Evolutionary conservation across 2,113 vertebrate species (phyloP).

Genomic region (Orthonyx spaldingii): DNA sequence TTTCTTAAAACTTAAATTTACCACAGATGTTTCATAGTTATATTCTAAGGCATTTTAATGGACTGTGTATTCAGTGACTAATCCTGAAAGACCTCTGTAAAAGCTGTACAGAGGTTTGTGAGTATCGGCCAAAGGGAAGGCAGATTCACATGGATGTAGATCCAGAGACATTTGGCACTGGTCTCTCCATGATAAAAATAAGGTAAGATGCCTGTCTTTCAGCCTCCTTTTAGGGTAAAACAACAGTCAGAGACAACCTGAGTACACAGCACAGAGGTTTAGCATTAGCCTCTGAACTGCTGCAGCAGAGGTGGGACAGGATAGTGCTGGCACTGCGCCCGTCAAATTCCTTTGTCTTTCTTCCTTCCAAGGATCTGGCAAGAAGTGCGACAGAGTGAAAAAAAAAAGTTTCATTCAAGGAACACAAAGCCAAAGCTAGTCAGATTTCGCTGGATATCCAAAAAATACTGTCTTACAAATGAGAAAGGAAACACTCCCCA

Average conservation of each 20-base stretch:
- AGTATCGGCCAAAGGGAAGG: neutral
- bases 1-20: neutral
- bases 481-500: neutral
- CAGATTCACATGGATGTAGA: neutral
- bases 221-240: neutral
- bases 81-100: neutral
- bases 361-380: neutral
- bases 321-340: neutral
- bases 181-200: neutral
- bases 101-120: neutral
- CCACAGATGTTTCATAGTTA: neutral
- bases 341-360: neutral
- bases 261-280: neutral
- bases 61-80: neutral
- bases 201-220: neutral
- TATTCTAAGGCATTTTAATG: neutral
- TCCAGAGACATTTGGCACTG: neutral
- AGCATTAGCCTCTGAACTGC: neutral
- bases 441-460: neutral
- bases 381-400: neutral
- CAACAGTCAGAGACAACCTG: neutral
- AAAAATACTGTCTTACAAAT: neutral
- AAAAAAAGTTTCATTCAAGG: neutral
- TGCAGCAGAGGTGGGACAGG: neutral
- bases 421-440: neutral